These are phyloP conservation scores for Phalacrocorax pelagicus DNA, from an alignment of 2,113 vertebrate genomes.

Conservation along the genomic window DNA sequence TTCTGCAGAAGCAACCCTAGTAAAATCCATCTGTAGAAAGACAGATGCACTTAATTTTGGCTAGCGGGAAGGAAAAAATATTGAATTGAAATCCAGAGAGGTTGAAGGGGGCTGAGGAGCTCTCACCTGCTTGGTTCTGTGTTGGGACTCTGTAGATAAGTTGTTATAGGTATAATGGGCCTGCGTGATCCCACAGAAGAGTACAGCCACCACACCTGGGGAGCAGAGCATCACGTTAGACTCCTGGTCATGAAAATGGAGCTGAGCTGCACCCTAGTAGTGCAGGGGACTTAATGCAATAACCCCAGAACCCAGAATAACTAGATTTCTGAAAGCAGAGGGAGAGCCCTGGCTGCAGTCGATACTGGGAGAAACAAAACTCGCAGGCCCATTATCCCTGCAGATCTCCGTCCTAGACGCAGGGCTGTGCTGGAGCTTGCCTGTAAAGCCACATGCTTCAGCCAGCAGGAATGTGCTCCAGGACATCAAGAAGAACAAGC, in stretches of 20 bases:
- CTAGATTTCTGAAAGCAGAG: background rate
- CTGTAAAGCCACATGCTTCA: constrained; percentile 96
- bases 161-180: constrained; percentile 99
- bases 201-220: constrained; percentile 93
- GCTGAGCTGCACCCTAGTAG: background rate
- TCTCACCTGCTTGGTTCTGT: constrained; percentile 95
- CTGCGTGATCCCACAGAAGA: constrained; percentile 98
- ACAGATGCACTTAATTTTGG: background rate
- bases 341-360: fast-evolving
- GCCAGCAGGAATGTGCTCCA: constrained; percentile 98
- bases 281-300: background rate
- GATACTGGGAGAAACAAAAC: background rate
- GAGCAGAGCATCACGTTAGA: background rate
- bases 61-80: background rate
- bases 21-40: background rate
- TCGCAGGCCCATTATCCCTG: background rate
- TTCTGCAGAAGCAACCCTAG: background rate
- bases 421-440: constrained; percentile 67
- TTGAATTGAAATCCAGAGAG: background rate
- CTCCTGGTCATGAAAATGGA: background rate
- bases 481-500: constrained; percentile 97
- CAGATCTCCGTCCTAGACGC: background rate
- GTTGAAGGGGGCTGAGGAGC: background rate
- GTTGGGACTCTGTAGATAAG: constrained; percentile 93
- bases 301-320: background rate